Conservation (phyloP, 1,140 invertebrate species). For the Drosophila willistoni region DNA sequence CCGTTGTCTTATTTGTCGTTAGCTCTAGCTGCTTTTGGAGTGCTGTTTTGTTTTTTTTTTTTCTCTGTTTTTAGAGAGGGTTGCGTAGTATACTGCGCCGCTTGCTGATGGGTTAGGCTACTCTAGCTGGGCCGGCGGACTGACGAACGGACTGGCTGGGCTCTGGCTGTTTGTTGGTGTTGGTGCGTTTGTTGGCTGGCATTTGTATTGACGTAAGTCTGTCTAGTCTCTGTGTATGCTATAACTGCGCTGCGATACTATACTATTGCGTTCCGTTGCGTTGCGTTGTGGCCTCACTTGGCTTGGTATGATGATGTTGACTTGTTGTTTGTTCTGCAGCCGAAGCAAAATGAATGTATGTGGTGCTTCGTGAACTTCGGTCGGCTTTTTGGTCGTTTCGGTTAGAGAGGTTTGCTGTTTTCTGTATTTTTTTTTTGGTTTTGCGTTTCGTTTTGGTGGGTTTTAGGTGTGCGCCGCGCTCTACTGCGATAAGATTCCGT, state of each 20-base stretch:
- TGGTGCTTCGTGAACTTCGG: constrained; percentile 26
- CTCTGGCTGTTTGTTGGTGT: constrained; percentile 41
- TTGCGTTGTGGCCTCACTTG: constrained; percentile 26
- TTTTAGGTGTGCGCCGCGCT: constrained; percentile 46
- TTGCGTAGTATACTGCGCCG: constrained; percentile 47
- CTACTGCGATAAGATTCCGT: constrained; percentile 78
- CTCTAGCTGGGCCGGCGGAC: background rate
- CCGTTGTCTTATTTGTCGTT: constrained; percentile 22
- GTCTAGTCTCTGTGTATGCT: constrained; percentile 56
- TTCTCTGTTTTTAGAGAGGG: constrained; percentile 50
- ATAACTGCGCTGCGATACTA: constrained; percentile 69
- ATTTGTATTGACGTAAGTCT: constrained; percentile 60
- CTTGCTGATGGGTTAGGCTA: constrained; percentile 9
- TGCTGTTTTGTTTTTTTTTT: background rate
- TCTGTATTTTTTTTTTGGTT: constrained; percentile 21
- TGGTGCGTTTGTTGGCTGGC: constrained; percentile 48
- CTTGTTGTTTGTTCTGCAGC: constrained; percentile 80
- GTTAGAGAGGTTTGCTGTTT: constrained; percentile 14
- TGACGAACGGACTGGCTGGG: background rate
- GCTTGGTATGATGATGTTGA: constrained; percentile 56
- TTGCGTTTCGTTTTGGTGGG: constrained; percentile 45
- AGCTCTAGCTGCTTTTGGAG: constrained; percentile 27
- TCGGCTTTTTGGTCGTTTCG: constrained; percentile 32
- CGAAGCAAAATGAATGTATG: constrained; percentile 40
- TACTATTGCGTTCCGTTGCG: background rate